These are phyloP conservation scores for Enteromius treurensis DNA, from an alignment of 2,797 vertebrate genomes.

Conservation along the genomic window DNA sequence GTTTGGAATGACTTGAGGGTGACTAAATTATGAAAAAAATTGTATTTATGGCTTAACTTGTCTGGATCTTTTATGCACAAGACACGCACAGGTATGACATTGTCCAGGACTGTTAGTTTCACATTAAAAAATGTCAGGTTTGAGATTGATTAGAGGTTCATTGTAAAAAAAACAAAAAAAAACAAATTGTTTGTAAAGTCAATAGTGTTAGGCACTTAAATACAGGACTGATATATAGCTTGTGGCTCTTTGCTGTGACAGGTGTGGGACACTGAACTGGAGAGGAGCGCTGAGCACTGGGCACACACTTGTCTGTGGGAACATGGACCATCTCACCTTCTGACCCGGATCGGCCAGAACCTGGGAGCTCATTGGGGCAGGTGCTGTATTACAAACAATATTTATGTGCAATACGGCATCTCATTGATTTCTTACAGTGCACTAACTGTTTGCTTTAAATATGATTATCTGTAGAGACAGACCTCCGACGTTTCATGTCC, in stretches of 20 bases:
- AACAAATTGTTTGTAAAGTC: background rate
- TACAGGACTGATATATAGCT: background rate
- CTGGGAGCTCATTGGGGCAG: slow-evolving; percentile 96
- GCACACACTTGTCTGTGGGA: slow-evolving; percentile 92
- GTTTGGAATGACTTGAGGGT: background rate
- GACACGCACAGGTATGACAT: background rate
- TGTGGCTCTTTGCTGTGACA: slow-evolving; percentile 63
- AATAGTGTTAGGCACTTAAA: background rate
- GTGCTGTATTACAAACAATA: slow-evolving; percentile 69
- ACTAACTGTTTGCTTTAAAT: slow-evolving; percentile 2
- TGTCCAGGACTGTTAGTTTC: background rate
- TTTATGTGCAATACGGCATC: background rate
- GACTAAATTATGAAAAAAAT: background rate
- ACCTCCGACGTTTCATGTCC: slow-evolving; percentile 94
- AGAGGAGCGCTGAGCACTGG: slow-evolving; percentile 94
- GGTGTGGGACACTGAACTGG: slow-evolving; percentile 94
- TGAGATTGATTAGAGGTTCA: background rate
- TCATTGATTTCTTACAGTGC: background rate
- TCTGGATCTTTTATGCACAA: background rate
- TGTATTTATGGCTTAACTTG: background rate
- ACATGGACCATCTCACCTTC: slow-evolving; percentile 90
- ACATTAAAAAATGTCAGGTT: background rate
- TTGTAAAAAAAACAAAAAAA: background rate
- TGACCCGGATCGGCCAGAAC: slow-evolving; percentile 97
- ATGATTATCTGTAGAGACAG: slow-evolving; percentile 82